Conservation (phyloP, 2,113 vertebrate genomes). For the Taurulus bubalis region DNA sequence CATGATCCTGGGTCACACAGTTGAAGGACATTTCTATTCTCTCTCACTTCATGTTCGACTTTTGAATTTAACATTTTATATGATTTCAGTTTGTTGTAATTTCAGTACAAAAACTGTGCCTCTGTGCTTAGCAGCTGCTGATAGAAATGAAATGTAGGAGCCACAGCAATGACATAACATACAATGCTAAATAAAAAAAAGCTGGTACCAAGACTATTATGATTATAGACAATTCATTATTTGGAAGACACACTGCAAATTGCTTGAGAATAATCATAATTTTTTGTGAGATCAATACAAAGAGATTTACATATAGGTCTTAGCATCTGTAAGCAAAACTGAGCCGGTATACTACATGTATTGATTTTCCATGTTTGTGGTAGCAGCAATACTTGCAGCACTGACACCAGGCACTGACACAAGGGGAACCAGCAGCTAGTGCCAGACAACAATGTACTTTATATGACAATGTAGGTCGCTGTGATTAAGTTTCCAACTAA, state of each 20-base stretch:
- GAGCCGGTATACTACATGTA: slow-evolving; percentile 26
- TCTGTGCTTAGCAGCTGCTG: not conserved
- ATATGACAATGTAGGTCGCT: slow-evolving; percentile 79
- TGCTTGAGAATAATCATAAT: slow-evolving; percentile 10
- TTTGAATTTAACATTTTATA: not conserved
- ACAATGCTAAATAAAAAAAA: not conserved
- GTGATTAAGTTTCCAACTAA: slow-evolving; percentile 83
- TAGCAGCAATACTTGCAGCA: slow-evolving; percentile 42
- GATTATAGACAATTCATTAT: slow-evolving; percentile 3
- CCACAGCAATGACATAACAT: not conserved
- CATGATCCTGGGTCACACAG: not conserved
- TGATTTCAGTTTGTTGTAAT: not conserved
- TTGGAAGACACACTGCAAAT: not conserved
- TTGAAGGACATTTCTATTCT: not conserved
- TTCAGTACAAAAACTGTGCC: not conserved
- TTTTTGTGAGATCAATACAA: not conserved
- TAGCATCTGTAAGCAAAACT: slow-evolving; percentile 20
- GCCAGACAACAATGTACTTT: slow-evolving; percentile 66
- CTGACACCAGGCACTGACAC: slow-evolving; percentile 17
- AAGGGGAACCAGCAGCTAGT: slow-evolving; percentile 47
- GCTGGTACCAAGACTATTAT: not conserved
- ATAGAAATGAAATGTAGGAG: not conserved
- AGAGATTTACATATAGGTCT: slow-evolving; percentile 15
- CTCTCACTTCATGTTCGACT: not conserved
- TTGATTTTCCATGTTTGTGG: slow-evolving; percentile 60